Evolutionary conservation across 2,888 invertebrate species (phyloP), one percentile per base, ranked within the genome.

Genomic region (Apamea monoglypha): DNA sequence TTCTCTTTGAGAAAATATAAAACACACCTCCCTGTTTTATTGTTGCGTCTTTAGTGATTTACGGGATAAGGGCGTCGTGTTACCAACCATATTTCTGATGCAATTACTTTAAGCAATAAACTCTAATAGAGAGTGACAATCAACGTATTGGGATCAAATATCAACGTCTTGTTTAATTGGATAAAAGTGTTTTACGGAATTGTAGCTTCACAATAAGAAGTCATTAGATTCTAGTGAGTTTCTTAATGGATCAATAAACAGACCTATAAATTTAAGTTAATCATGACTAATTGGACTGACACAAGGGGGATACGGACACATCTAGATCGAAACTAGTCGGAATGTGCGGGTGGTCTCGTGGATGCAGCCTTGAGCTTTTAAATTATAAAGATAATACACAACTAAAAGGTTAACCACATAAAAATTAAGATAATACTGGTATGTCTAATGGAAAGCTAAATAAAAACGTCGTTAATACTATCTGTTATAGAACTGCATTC

Each of bases 241-340:
- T 87, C 90, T 94, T 94, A 96, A 96, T 96, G 95, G 95, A 90
- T 94, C 95, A 95, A 95, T 94, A 96, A 96, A 96, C 92, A 91
- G 93, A 94, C 92, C 94, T 93, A 96, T 96, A 96, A 96, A 97
- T 96, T 96, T 94, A 93, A 95, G 92, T 95, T 96, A 95, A 96
- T 96, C 96, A 95, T 95, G 94, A 95, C 96, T 96, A 96, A 96
- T 96, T 96, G 94, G 92, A 93, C 90, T 93, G 93, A 94, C 93
- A 94, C 92, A 92, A 91, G 92, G 92, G 93, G 93, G 90, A 90
- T 82, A 90, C 82, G 86, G 80, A 88, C 88, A 88, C 87, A 90
- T 89, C 92, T 90, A 90, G 85, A 88, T 88, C 81, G 67, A 89
- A 90, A 89, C 85, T 83, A 89, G 83, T 86, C 78, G 81, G 79